Evolutionary conservation across 2,797 vertebrate genomes (phyloP).

Genomic region (Gallirallus australis): DNA sequence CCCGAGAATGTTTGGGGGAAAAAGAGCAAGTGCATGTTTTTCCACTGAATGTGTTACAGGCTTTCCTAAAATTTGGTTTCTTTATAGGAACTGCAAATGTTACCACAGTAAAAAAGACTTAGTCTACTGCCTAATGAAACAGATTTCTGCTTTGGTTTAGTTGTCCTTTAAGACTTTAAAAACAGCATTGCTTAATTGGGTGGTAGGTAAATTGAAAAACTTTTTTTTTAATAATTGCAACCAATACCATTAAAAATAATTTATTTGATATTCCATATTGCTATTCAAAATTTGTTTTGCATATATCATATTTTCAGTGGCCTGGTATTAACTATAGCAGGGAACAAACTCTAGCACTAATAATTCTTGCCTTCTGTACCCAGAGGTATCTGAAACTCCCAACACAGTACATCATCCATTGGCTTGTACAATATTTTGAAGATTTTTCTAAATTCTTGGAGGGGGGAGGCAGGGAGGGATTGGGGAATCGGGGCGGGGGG

Average conservation of each 20-base stretch:
- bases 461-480: background rate
- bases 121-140: slow-evolving; percentile 45
- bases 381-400: slow-evolving; percentile 46
- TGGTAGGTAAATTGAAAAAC: slow-evolving; percentile 71
- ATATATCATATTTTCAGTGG: slow-evolving; percentile 68
- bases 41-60: slow-evolving; percentile 57
- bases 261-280: slow-evolving; percentile 60
- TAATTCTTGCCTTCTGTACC: slow-evolving; percentile 69
- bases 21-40: slow-evolving; percentile 70
- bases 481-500: background rate
- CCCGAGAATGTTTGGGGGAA: slow-evolving; percentile 61
- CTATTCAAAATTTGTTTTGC: slow-evolving; percentile 67
- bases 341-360: slow-evolving; percentile 64
- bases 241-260: slow-evolving; percentile 69
- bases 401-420: slow-evolving; percentile 73
- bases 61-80: slow-evolving; percentile 65
- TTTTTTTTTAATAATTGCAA: slow-evolving; percentile 42
- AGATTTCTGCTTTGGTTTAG: slow-evolving; percentile 71
- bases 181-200: slow-evolving; percentile 74
- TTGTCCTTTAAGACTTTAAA: slow-evolving; percentile 81
- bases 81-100: slow-evolving; percentile 53
- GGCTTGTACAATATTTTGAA: slow-evolving; percentile 56
- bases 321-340: slow-evolving; percentile 76
- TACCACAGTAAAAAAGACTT: slow-evolving; percentile 46
- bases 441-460: background rate